Percentiles rank a stretch among this genome's conserved stretches.
These are phyloP conservation scores for Megaptera novaeangliae DNA, from an alignment of 2,113 vertebrate genomes.

Conservation along the genomic window DNA sequence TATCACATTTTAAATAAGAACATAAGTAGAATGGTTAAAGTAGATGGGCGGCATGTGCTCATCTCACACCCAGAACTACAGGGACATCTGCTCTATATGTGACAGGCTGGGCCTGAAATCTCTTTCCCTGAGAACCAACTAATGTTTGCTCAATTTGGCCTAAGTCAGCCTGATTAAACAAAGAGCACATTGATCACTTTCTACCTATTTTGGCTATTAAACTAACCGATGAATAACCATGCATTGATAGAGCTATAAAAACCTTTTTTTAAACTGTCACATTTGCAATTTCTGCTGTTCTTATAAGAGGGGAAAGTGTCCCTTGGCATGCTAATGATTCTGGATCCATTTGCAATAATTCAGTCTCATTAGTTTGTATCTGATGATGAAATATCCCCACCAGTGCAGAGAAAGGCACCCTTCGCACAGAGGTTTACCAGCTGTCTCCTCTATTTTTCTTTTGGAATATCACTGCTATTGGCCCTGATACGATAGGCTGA, in stretches of 20 bases:
- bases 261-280: neutral
- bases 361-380: neutral
- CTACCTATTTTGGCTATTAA: neutral
- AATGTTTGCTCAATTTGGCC: neutral
- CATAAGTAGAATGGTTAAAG: conserved; percentile 37
- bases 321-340: neutral
- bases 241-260: neutral
- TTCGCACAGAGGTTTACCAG: neutral
- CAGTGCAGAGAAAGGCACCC: neutral
- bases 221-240: neutral
- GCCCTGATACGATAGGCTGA: neutral
- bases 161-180: neutral
- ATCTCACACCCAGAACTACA: neutral
- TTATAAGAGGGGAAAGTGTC: too few relatives aligned
- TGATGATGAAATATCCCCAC: neutral
- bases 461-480: neutral
- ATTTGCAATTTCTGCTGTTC: neutral
- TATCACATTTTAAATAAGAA: neutral
- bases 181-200: neutral
- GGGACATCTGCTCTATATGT: conserved; percentile 44
- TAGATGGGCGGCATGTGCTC: neutral
- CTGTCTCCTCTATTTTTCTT: neutral
- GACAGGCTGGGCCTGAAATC: neutral
- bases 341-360: neutral
- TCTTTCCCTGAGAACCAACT: neutral